Evolutionary conservation across 2,797 vertebrate species (phyloP), one percentile per base, ranked within the genome.

Genomic region (Alcedo atthis): DNA sequence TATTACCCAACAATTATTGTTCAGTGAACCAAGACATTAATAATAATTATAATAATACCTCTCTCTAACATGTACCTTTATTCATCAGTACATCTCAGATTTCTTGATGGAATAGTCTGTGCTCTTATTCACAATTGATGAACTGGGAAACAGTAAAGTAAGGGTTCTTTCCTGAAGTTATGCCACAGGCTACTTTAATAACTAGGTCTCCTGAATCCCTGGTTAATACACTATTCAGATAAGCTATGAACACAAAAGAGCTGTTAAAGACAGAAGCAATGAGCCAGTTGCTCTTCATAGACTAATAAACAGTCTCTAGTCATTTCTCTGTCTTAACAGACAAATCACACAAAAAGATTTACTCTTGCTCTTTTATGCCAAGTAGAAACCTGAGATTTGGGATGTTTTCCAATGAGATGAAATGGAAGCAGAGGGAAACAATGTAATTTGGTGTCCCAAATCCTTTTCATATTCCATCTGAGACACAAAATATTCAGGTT

Each of bases 361-460:
- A 78, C 13, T 66, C 19, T 71, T 82, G 55, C 12, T 81, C 30
- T 59, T 87, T 86, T 63, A 51, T 58, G 57, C 42, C 64, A 84
- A 85, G 26, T 57, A 24, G 61, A 94, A 91, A 85, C 30, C 45
- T 86, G 85, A 84, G 77, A 81, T 90, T 86, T 92, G 81, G 74
- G 49, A 57, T 71, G 24, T 33, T 90, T 92, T 81, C 62, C 45
- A 76, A 0, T 57, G 75, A 80, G 71, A 86, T 48, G 46, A 79
- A 87, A 93, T 92, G 61, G 46, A 57, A 82, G 17, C 33, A 62
- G 49, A 90, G 15, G 37, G 20, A 80, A 94, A 93, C n/a, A 77
- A 61, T 15, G 5, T 33, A 89, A 80, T 67, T 85, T 9, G 7
- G 42, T 80, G 66, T 74, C 53, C 30, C 40, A 75, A 67, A 71